These are phyloP conservation scores for Parambassis ranga DNA, from an alignment of 2,797 vertebrate genomes.

Conservation along the genomic window DNA sequence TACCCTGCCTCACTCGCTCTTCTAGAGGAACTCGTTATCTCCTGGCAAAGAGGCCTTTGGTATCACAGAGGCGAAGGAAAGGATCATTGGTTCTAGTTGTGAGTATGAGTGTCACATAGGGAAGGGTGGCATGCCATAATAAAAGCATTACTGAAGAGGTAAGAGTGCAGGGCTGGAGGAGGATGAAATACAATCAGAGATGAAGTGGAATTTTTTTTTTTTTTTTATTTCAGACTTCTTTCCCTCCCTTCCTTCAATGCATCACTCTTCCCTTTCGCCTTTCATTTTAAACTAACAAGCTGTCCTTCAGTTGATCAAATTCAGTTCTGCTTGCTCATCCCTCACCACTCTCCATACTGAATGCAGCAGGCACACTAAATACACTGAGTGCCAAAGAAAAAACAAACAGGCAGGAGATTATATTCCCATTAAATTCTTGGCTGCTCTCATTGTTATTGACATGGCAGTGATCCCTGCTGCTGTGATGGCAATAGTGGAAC, in stretches of 20 bases:
- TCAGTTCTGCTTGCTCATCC: conserved; percentile 9
- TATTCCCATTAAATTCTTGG: conserved; percentile 74
- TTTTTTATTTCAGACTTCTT: neutral
- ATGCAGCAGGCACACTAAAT: conserved; percentile 35
- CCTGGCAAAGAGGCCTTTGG: conserved; percentile 46
- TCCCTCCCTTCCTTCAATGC: neutral
- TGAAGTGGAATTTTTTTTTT: conserved; percentile 11
- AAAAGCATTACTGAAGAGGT: conserved; percentile 30
- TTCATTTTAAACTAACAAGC: conserved; percentile 1
- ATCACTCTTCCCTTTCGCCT: neutral
- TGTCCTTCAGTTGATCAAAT: conserved; percentile 30
- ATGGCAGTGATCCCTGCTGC: conserved; percentile 51
- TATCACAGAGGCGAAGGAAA: conserved; percentile 48
- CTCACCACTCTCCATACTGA: conserved; percentile 4
- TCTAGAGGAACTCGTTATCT: conserved; percentile 60
- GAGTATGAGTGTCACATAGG: conserved; percentile 19
- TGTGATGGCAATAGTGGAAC: conserved; percentile 44
- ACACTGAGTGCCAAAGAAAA: conserved; percentile 43
- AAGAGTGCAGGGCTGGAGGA: neutral
- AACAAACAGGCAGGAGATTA: conserved; percentile 68
- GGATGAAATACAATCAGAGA: conserved; percentile 34
- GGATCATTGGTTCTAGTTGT: conserved; percentile 49
- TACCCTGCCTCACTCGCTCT: conserved; percentile 37
- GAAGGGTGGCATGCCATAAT: conserved; percentile 32
- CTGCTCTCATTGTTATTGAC: conserved; percentile 65